Evolutionary conservation across 2,888 invertebrate genomes (phyloP), one percentile per base, ranked within the genome.

Genomic region (Palloptera scutellata): DNA sequence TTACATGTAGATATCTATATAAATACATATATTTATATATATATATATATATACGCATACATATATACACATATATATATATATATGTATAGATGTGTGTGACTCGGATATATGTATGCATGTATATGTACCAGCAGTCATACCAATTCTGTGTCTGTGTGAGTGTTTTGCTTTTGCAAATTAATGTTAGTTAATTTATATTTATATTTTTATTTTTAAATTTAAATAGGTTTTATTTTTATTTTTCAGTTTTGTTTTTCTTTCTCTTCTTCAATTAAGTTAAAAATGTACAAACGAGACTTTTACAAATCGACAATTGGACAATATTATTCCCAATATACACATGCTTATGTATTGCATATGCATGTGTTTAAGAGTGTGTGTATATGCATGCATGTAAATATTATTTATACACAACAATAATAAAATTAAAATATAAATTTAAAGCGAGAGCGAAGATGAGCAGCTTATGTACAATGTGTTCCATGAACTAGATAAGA

Each of bases 391-490:
- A 59, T 60, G 45, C 45, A 60, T 60, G 54, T 65, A 6, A 20
- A 52, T 54, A 20, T 48, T 12, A 60, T 68, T 52, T 61, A 58
- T 61, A 59, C 19, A 17, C 58, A 64, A 61, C 61, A 63, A 57
- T 57, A 58, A 68, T 52, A 13, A 57, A 66, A 13, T n/a, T 52
- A 57, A 61, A 55, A 19, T 53, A 30, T 62, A 63, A 64, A 67
- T 30, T 53, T 64, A 67, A 68, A 70, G 69, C 67, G 64, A 61
- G 30, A 30, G 30, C 30, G 30, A 6, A 30, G 30, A 30, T 30
- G 30, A 30, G 30, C 30, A 30, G 30, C 30, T 30, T 2, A 30
- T 30, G 30, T 30, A 30, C 30, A 30, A 30, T 30, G 6, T 30
- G 30, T 30, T 4, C 6, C 30, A 30, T 30, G 30, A 30, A 30